Percentiles rank a stretch among this genome's conserved stretches.
These are phyloP conservation scores for Sakesphorus luctuosus DNA, from an alignment of 2,113 vertebrate species.

Conservation along the genomic window DNA sequence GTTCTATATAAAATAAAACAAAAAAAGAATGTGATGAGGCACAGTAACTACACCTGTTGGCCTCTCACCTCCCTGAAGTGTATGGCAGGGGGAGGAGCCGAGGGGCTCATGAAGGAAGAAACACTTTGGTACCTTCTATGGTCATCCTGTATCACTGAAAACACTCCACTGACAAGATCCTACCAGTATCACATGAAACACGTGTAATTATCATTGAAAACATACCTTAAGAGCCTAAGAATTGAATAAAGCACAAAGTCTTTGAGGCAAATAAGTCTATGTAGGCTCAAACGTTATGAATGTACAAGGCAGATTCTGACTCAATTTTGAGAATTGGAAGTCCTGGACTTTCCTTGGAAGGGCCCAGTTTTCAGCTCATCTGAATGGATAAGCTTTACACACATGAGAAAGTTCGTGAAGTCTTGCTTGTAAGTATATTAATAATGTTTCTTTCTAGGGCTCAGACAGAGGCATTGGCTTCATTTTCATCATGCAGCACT, in stretches of 20 bases:
- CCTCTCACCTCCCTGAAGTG: fast-evolving
- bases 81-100: background rate
- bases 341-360: background rate
- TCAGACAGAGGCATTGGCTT: background rate
- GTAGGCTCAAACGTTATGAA: background rate
- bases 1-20: background rate
- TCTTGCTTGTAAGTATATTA: background rate
- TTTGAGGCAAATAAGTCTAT: background rate
- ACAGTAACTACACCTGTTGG: background rate
- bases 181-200: background rate
- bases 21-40: background rate
- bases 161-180: background rate
- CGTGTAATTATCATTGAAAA: background rate
- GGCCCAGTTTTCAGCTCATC: background rate
- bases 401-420: fast-evolving
- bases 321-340: background rate
- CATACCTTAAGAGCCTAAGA: background rate
- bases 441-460: background rate
- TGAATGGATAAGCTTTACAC: background rate
- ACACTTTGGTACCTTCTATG: background rate
- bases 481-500: background rate
- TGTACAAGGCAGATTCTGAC: background rate
- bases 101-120: background rate
- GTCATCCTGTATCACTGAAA: background rate
- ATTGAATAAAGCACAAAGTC: background rate